A percentile compares a stretch with the other conserved stretches of the same genome.
These are phyloP conservation scores for Girardinus metallicus DNA, from an alignment of 2,797 vertebrate genomes.

Conservation along the genomic window DNA sequence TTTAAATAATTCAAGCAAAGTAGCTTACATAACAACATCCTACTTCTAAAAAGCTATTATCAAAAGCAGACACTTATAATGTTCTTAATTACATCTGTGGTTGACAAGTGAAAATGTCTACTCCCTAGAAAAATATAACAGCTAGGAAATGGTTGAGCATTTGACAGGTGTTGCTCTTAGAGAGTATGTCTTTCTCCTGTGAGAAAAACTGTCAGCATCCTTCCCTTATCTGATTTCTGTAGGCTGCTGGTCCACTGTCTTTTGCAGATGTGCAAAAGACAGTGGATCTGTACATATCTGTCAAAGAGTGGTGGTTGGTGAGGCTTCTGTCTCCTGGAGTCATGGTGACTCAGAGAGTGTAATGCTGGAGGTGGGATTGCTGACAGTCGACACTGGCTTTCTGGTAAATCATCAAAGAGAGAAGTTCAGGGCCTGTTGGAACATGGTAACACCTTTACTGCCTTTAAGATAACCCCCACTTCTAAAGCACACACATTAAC, in stretches of 20 bases:
- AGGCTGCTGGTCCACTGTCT: slow-evolving; percentile 25
- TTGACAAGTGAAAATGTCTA: slow-evolving; percentile 37
- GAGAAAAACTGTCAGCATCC: slow-evolving; percentile 39
- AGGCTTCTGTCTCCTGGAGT: slow-evolving; percentile 17
- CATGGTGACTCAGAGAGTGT: slow-evolving; percentile 48
- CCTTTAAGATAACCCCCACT: slow-evolving; percentile 26
- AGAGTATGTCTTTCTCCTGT: slow-evolving; percentile 27
- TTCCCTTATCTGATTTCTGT: slow-evolving; percentile 51
- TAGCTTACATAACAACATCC: slow-evolving; percentile 2
- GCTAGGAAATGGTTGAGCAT: slow-evolving; percentile 49
- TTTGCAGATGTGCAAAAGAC: not conserved
- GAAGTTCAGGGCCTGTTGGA: slow-evolving; percentile 63
- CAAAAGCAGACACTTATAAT: slow-evolving; percentile 30
- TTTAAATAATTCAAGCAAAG: slow-evolving; percentile 14
- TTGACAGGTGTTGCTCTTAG: slow-evolving; percentile 60
- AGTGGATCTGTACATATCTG: not conserved
- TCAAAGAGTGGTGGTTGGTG: slow-evolving; percentile 27
- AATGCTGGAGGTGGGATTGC: slow-evolving; percentile 67
- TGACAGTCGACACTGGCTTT: slow-evolving; percentile 61
- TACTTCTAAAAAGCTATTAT: slow-evolving; percentile 11
- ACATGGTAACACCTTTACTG: slow-evolving; percentile 56
- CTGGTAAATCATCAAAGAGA: slow-evolving; percentile 65
- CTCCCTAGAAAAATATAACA: slow-evolving; percentile 22
- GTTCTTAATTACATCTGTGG: slow-evolving; percentile 43
- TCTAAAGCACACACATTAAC: slow-evolving; percentile 34